Evolutionary conservation across 2,797 vertebrate genomes (phyloP), one percentile per base, ranked within the genome.

Genomic region (Tangara arthus): DNA sequence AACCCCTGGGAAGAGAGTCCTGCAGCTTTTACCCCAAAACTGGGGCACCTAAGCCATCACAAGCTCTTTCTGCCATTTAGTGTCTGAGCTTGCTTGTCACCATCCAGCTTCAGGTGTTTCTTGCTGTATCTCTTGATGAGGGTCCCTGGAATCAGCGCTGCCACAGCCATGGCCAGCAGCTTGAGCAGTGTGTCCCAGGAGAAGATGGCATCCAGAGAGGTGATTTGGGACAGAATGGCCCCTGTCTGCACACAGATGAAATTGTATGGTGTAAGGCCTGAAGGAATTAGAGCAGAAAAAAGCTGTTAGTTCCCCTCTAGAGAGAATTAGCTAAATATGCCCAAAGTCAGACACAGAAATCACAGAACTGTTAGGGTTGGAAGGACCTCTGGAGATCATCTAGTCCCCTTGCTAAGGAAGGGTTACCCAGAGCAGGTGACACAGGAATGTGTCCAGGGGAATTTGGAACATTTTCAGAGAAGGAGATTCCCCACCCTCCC

Each of bases 231-330:
- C 80, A 99, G 97, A 97, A 99, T 99, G 90, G 98, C 98, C 41
- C 99, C 99, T 0, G 98, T 99, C 97, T 99, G 99, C 44, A 99
- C 99, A 11, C 99, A 99, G 98, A 99, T 99, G 97, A 99, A 99
- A 96, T 99, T 99, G 96, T 99, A 99, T 0, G 99, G 99, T 70
- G 99, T 97, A 89, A 99, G 98, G 71, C 99, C 99, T 99, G 72
- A 23, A 90, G 84, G 81, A 93, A 80, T 44, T n/a, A 66, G 59
- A 95, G 35, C 34, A 23, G 49, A 93, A 61, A 87, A 53, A 41
- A 27, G 32, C n/a, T 55, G 44, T 96, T 61, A 91, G 61, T 41
- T 66, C 6, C 6, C 4, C 32, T 1, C 34, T 9, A 9, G 2
- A n/a, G 39, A 35, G 46, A 55, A 56, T 50, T 7, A 66, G 5